Evolutionary conservation across 1,140 invertebrate species (phyloP), one percentile per base, ranked within the genome.

Genomic region (Lucilia cuprina): DNA sequence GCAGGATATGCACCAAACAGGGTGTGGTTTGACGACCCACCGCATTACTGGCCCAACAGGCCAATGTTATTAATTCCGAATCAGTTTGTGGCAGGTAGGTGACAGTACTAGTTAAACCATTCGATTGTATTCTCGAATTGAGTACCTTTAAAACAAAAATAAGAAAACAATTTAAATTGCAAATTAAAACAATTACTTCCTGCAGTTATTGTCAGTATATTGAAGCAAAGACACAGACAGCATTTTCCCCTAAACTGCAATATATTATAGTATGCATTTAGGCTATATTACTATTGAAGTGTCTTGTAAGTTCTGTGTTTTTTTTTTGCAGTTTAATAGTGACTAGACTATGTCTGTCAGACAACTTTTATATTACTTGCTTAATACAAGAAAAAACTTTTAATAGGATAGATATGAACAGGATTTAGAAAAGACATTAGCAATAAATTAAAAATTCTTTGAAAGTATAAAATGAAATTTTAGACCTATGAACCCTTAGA

Each of bases 11-110:
- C 91, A 97, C 96, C 82, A 96, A 91, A 89, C 97, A 98, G 7
- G 97, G 96, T 85, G 93, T 93, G 84, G 93, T 93, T 91, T 97
- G 96, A 87, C 94, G 93, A 75, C 97, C 97, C 12, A 97, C 94
- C 85, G 93, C 93, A 92, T 97, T 97, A 87, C 93, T 94, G 1
- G 96, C 96, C 96, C 96, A 97, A 88, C 97, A 98, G 13, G 95
- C 94, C 0, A 98, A 91, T 83, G 95, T 96, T 82, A 96, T 96
- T 85, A 96, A 94, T 89, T 97, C 96, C 21, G 93, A 93, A 82
- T 94, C 93, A 75, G 89, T 91, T 82, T 91, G 92, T 41, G 94
- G 93, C 82, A 92, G 93, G 90, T 94, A 96, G 89, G 93, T 94
- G 85, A 94, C 93, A 84, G 94, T 94, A 87, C 95, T 96, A 82